phyloP scores from a whole-genome alignment of 2,888 invertebrate species.

The Drosophila neutralis region DNA sequence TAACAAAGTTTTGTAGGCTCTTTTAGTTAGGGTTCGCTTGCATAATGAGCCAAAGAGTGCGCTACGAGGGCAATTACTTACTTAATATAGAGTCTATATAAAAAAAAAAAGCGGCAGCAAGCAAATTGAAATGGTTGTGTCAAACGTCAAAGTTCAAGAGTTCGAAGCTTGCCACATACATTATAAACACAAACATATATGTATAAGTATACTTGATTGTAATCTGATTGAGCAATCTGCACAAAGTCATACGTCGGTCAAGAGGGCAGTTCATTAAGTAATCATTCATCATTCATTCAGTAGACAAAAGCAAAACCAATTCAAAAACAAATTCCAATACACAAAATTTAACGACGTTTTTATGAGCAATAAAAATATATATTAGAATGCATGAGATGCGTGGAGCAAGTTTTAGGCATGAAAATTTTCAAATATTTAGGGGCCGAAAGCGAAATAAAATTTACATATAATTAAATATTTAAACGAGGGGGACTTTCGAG shows the following conservation, averaged over 20 bases:
- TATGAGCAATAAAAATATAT: background rate
- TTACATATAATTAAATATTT: background rate
- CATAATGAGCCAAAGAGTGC: conserved; percentile 31
- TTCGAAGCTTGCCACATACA: background rate
- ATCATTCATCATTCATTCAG: background rate
- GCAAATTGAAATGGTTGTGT: conserved; percentile 37
- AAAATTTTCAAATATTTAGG: background rate
- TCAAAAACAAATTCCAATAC: background rate
- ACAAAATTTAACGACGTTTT: background rate
- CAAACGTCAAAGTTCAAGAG: conserved; percentile 18
- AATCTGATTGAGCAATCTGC: conserved; percentile 36
- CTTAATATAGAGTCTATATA: conserved; percentile 20
- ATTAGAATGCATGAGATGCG: background rate
- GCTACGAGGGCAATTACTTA: conserved; percentile 51
- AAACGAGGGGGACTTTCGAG: background rate
- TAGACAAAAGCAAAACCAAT: background rate
- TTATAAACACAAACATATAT: conserved; percentile 1
- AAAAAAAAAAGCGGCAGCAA: conserved; percentile 16
- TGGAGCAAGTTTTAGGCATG: background rate
- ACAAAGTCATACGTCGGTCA: conserved; percentile 7
- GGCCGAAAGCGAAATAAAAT: background rate
- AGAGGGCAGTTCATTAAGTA: conserved; percentile 27
- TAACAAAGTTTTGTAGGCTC: conserved; percentile 58
- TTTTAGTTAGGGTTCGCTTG: conserved; percentile 41
- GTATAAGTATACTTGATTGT: background rate